Percentiles rank a stretch among this genome's conserved stretches.
Conservation (phyloP, 2,888 invertebrate species). For the Metacarcinus magister region DNA sequence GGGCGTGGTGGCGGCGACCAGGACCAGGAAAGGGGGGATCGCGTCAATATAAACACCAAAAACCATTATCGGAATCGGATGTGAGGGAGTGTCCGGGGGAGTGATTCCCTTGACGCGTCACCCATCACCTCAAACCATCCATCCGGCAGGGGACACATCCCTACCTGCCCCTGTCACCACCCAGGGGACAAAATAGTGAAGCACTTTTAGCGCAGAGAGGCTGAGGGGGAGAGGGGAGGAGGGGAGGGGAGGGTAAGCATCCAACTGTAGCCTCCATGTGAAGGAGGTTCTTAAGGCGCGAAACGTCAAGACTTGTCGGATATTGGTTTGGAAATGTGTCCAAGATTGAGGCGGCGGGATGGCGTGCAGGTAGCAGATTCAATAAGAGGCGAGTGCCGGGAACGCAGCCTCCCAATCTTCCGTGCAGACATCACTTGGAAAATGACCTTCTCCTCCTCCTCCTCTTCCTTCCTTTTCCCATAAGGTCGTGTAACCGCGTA, state of each 20-base stretch:
- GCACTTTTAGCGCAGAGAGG: background rate
- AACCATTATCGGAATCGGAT: constrained; percentile 58
- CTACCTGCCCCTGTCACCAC: background rate
- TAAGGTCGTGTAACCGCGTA: background rate
- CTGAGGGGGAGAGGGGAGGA: background rate
- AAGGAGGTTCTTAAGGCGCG: constrained; percentile 46
- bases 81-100: background rate
- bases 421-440: constrained; percentile 31
- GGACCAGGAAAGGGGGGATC: background rate
- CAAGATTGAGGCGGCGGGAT: constrained; percentile 61
- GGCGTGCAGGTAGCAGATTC: constrained; percentile 47
- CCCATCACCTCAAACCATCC: constrained; percentile 22
- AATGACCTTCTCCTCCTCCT: constrained; percentile 43
- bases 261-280: background rate
- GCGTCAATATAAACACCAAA: constrained; percentile 45
- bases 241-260: background rate
- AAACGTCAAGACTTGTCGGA: constrained; percentile 61
- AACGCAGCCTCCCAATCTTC: constrained; percentile 54
- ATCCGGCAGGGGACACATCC: background rate
- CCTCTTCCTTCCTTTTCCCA: background rate
- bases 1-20: background rate
- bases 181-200: background rate
- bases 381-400: constrained; percentile 58
- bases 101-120: constrained; percentile 34
- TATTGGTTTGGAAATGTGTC: constrained; percentile 69